phyloP scores from a whole-genome alignment of 2,797 vertebrate species.

The Jordanella pulchra region DNA sequence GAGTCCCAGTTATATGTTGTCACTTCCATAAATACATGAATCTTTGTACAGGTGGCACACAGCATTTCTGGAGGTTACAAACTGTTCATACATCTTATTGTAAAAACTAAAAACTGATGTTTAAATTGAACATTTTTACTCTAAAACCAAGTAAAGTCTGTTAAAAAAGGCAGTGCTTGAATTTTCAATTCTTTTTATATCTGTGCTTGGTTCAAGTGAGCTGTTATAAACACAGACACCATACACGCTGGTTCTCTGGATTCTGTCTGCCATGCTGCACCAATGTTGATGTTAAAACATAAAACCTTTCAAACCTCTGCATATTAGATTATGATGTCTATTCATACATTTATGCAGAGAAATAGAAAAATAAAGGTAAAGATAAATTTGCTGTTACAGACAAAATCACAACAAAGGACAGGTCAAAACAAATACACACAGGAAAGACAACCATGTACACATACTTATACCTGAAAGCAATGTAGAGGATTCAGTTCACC shows the following conservation, averaged over 20 bases:
- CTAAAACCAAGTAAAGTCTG: not conserved
- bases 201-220: not conserved
- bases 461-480: not conserved
- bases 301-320: not conserved
- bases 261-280: not conserved
- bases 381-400: not conserved
- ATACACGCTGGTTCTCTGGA: not conserved
- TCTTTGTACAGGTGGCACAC: not conserved
- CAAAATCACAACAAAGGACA: not conserved
- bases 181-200: not conserved
- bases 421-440: not conserved
- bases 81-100: not conserved
- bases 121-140: not conserved
- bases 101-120: not conserved
- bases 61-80: not conserved
- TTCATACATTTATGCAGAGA: not conserved
- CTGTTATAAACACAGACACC: not conserved
- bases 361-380: not conserved
- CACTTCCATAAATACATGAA: not conserved
- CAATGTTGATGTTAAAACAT: too few species aligned
- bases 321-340: not conserved
- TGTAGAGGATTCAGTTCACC: not conserved
- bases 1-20: conserved; percentile 1
- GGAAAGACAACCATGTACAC: not conserved
- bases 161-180: not conserved